A percentile compares a stretch with the other conserved stretches of the same genome.
Conservation (phyloP, 2,888 invertebrate genomes). For the Congeria kusceri region DNA sequence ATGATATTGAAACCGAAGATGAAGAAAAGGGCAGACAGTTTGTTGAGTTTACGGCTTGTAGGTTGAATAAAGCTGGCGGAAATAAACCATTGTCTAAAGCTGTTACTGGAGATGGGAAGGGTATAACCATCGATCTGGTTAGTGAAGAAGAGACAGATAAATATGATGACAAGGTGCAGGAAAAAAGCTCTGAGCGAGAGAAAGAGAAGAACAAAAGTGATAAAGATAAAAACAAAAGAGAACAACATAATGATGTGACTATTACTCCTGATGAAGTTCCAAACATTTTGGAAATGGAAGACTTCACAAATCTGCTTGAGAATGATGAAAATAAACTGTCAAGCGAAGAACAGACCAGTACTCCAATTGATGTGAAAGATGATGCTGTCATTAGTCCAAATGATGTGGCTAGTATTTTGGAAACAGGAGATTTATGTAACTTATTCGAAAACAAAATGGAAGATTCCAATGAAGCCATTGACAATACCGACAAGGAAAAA, state of each 20-base stretch:
- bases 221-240: neutral
- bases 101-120: neutral
- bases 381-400: neutral
- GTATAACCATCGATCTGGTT: conserved; percentile 2
- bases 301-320: neutral
- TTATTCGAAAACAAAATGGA: neutral
- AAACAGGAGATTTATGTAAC: neutral
- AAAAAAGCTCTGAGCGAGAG: neutral
- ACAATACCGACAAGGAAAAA: too few relatives aligned
- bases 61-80: neutral
- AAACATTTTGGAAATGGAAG: conserved; percentile 15
- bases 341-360: neutral
- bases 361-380: neutral
- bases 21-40: conserved; percentile 46
- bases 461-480: too few relatives aligned
- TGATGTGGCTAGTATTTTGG: conserved; percentile 23
- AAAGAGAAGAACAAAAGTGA: neutral
- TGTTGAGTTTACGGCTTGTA: conserved; percentile 52
- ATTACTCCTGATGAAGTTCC: conserved; percentile 37
- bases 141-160: conserved; percentile 6
- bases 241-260: neutral
- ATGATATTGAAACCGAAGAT: conserved; percentile 55
- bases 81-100: neutral
- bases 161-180: neutral
- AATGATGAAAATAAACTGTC: neutral